Percentiles rank a stretch among this genome's conserved stretches.
These are phyloP conservation scores for Piaya cayana DNA, from an alignment of 2,113 vertebrate genomes.

Conservation along the genomic window DNA sequence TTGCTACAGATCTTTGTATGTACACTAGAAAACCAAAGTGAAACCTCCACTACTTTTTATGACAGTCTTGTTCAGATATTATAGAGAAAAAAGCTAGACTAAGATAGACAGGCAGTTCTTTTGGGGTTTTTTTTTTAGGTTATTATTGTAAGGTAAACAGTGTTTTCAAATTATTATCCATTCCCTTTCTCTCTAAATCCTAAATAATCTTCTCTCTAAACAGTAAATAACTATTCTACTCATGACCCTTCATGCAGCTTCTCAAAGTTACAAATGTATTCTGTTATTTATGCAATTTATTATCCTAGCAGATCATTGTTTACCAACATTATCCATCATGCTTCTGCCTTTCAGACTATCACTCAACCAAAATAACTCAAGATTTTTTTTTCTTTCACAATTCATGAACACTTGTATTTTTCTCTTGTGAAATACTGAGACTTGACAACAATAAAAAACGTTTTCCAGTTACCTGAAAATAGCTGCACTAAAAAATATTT, in stretches of 20 bases:
- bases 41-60: neutral
- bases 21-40: neutral
- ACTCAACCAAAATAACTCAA: neutral
- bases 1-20: neutral
- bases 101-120: neutral
- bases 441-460: neutral
- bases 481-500: neutral
- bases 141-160: neutral
- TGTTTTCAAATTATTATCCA: neutral
- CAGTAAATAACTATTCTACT: neutral
- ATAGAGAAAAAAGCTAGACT: neutral
- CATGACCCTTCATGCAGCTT: neutral
- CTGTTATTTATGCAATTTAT: neutral
- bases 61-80: neutral
- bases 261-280: neutral
- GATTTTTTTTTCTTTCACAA: neutral
- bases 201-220: neutral
- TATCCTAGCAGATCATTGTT: neutral
- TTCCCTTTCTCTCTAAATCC: neutral
- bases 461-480: neutral
- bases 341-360: neutral
- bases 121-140: neutral
- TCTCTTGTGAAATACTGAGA: neutral
- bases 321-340: neutral
- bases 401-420: neutral